Evolutionary conservation across 2,797 vertebrate genomes (phyloP), one percentile per base, ranked within the genome.

Genomic region (Myotis vivesi): DNA sequence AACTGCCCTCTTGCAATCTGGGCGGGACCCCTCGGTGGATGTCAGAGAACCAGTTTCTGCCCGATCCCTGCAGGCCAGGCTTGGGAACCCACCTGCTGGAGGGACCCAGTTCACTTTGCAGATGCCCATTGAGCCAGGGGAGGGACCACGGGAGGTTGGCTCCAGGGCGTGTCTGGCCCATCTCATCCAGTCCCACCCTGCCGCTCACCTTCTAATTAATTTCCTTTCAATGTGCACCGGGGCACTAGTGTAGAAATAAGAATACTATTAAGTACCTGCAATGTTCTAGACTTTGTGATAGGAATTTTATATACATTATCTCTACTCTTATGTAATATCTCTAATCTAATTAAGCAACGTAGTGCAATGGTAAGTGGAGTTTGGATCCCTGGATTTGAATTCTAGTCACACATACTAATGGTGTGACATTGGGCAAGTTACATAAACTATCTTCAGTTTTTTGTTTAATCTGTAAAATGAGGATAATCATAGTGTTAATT

Each of bases 211-310:
- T 59, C 57, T 59, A 59, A 28, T 28, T 13, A 59, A 28, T 28
- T 59, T 59, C 57, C 57, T 59, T 59, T 59, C 25, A 55, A 55
- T 55, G 53, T 55, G 53, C 53, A 55, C 53, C 1, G 4, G 25
- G 57, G 5, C 57, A 59, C 25, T 59, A 28, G 57, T 59, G 11
- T 59, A 59, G 25, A 28, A 59, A 28, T 66, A 69, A 88, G 66
- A 16, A 72, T 25, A 83, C 15, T 36, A 53, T 73, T 41, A 72
- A 79, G 80, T 77, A 57, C 33, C 36, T 88, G 28, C 76, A 62
- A n/a, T 53, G 38, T 73, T 89, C 51, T 77, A 84, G 73, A 59
- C 33, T 96, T 90, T 59, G n/a, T 81, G 68, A 73, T 68, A 15
- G 8, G 51, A 93, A 75, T 89, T 87, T 92, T 80, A 38, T 64